Conservation (phyloP, 1,140 invertebrate genomes). For the Rhynchophorus ferrugineus region DNA sequence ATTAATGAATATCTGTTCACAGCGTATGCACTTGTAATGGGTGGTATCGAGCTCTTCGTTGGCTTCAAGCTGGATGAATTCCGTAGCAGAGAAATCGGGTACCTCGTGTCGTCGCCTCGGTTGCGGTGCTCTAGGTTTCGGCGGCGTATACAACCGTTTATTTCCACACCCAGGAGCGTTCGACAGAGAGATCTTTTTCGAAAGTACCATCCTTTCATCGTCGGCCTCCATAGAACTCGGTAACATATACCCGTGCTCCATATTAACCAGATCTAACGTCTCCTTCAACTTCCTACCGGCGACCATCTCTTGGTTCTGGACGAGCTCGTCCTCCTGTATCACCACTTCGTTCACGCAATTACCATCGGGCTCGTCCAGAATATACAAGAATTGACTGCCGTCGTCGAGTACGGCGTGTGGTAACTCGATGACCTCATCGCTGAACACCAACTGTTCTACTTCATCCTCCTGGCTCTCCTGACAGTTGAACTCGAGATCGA, state of each 20-base stretch:
- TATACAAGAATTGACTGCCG: constrained; percentile 32
- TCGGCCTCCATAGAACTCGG: constrained; percentile 16
- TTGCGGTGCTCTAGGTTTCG: constrained; percentile 22
- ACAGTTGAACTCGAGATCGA: constrained; percentile 8
- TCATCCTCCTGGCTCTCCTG: constrained; percentile 15
- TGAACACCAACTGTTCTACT: constrained; percentile 27
- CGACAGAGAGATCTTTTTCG: background rate
- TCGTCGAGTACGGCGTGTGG: constrained; percentile 16
- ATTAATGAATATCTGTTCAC: constrained; percentile 39
- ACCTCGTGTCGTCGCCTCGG: constrained; percentile 32
- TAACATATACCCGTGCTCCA: constrained; percentile 38
- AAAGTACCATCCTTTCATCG: constrained; percentile 8
- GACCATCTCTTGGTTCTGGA: constrained; percentile 1
- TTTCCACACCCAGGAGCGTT: constrained; percentile 12
- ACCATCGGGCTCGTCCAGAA: constrained; percentile 29
- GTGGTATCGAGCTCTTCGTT: constrained; percentile 33
- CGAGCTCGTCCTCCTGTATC: constrained; percentile 30
- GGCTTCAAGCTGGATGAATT: constrained; percentile 30
- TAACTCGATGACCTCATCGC: constrained; percentile 25
- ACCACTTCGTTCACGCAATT: constrained; percentile 36
- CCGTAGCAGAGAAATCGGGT: constrained; percentile 37
- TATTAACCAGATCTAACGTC: constrained; percentile 27
- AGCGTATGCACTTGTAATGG: constrained; percentile 37
- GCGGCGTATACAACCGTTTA: constrained; percentile 11
- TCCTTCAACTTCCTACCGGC: constrained; percentile 8